Evolutionary conservation across 2,888 invertebrate species (phyloP).

Genomic region (Orgyia antiqua): DNA sequence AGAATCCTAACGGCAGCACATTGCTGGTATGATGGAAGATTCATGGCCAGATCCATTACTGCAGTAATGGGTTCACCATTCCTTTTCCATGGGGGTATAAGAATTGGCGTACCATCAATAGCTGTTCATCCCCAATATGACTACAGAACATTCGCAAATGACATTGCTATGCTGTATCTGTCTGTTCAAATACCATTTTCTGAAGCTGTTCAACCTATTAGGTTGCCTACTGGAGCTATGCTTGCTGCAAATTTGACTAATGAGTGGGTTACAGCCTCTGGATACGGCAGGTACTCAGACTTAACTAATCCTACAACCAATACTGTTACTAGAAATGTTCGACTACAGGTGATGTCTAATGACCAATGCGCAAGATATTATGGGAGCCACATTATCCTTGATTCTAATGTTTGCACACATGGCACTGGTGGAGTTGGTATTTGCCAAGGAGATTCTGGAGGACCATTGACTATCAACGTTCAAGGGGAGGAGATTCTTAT

Average conservation of each 20-base stretch:
- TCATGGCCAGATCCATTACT: slow-evolving; percentile 47
- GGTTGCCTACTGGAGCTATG: slow-evolving; percentile 35
- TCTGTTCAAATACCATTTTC: slow-evolving; percentile 36
- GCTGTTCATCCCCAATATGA: slow-evolving; percentile 45
- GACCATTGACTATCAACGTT: slow-evolving; percentile 42
- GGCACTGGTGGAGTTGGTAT: slow-evolving; percentile 55
- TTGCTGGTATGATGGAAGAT: slow-evolving; percentile 54
- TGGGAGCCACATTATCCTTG: slow-evolving; percentile 38
- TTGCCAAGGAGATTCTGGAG: slow-evolving; percentile 60
- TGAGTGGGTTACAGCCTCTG: slow-evolving; percentile 41
- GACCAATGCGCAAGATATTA: slow-evolving; percentile 37
- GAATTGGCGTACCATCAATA: slow-evolving; percentile 34
- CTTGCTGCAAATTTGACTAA: slow-evolving; percentile 35
- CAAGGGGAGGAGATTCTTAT: slow-evolving; percentile 41
- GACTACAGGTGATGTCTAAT: slow-evolving; percentile 41
- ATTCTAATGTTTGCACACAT: slow-evolving; percentile 55
- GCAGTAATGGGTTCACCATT: slow-evolving; percentile 52
- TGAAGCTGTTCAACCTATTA: slow-evolving; percentile 37
- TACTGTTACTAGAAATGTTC: slow-evolving; percentile 47
- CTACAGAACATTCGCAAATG: slow-evolving; percentile 47
- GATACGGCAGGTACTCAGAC: slow-evolving; percentile 57
- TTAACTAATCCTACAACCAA: slow-evolving; percentile 31
- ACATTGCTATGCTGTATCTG: slow-evolving; percentile 50
- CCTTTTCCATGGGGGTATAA: slow-evolving; percentile 52
- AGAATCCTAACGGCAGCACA: slow-evolving; percentile 59